phyloP scores from a whole-genome alignment of 2,797 vertebrate species.

The Phoxinus dragarum region DNA sequence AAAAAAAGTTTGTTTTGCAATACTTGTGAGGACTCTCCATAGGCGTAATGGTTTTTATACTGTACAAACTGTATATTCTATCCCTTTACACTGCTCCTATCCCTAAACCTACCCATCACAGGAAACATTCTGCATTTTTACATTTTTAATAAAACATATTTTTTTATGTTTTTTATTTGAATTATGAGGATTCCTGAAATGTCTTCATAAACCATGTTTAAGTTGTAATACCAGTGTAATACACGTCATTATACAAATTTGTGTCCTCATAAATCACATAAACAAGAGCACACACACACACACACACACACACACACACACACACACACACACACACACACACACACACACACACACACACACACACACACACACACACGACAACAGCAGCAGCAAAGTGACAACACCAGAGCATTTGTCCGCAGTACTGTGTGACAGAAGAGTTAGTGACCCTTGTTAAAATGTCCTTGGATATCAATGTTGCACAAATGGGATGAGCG shows the following conservation, averaged over 20 bases:
- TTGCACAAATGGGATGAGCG: not conserved
- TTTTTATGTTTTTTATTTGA: too few species aligned
- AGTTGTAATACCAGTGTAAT: too few species aligned
- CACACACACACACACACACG: slow-evolving; percentile 37
- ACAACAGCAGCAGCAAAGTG: not conserved
- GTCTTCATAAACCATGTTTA: too few species aligned
- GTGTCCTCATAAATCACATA: too few species aligned
- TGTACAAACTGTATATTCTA: not conserved
- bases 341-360: not conserved
- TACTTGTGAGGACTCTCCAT: not conserved
- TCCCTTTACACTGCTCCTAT: not conserved
- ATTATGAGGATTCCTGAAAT: too few species aligned
- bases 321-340: too few species aligned
- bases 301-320: too few species aligned
- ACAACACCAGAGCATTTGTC: not conserved
- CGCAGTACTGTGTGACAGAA: not conserved
- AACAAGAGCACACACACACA: not conserved
- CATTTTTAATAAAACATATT: not conserved
- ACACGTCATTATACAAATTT: too few species aligned
- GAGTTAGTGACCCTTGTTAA: slow-evolving; percentile 17
- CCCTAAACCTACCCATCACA: not conserved
- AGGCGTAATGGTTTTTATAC: not conserved
- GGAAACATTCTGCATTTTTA: not conserved
- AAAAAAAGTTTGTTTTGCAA: too few species aligned
- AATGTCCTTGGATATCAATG: slow-evolving; percentile 19